A percentile compares a stretch with the other conserved stretches of the same genome.
Evolutionary conservation across 2,113 vertebrate species (phyloP).

Genomic region (Etheostoma cragini): DNA sequence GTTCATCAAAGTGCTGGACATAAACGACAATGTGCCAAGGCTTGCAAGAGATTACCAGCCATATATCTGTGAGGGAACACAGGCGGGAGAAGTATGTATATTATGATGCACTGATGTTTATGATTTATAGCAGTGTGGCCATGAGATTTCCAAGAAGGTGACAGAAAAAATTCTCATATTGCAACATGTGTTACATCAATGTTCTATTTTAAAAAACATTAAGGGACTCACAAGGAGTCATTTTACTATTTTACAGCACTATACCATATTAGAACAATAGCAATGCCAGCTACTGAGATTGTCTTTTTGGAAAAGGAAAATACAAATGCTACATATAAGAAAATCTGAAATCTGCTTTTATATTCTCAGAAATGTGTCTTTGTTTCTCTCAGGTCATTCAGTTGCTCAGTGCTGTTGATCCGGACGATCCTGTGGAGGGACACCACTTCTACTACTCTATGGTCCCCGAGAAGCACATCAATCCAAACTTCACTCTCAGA

Average conservation of each 20-base stretch:
- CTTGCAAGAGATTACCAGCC: conserved; percentile 89
- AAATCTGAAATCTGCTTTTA: not conserved
- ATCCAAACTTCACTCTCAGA: conserved; percentile 88
- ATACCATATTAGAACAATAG: not conserved
- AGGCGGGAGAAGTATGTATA: conserved; percentile 87
- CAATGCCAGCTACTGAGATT: not conserved
- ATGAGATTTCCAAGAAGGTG: conserved; percentile 3
- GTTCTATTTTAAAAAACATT: not conserved
- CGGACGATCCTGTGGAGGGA: conserved; percentile 86
- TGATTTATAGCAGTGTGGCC: conserved; percentile 30
- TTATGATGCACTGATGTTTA: conserved; percentile 51
- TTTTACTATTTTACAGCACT: not conserved
- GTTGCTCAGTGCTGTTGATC: conserved; percentile 89
- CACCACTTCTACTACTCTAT: conserved; percentile 90
- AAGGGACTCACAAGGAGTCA: not conserved
- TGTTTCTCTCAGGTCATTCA: conserved; percentile 87
- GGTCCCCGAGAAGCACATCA: conserved; percentile 83
- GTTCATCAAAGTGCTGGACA: conserved; percentile 89
- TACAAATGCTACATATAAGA: not conserved
- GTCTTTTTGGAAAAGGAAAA: conserved; percentile 10
- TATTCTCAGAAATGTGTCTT: conserved; percentile 1
- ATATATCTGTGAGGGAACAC: conserved; percentile 93
- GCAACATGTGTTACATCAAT: not conserved
- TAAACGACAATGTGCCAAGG: conserved; percentile 93
- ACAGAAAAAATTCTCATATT: not conserved